These are phyloP conservation scores for Pholis gunnellus DNA, from an alignment of 2,113 vertebrate genomes.

Conservation along the genomic window DNA sequence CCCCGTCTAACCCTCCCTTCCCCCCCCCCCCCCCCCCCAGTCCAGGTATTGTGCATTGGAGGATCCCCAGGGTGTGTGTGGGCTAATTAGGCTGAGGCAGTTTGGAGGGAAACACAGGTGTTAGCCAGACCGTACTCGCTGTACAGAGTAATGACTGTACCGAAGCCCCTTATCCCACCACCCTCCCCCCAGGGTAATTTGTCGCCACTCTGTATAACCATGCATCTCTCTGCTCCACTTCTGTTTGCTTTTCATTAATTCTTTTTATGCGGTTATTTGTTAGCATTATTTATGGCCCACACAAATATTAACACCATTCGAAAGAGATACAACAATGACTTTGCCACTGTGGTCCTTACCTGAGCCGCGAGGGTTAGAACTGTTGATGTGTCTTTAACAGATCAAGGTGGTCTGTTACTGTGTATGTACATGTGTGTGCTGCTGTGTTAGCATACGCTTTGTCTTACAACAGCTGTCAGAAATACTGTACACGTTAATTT, in stretches of 20 bases:
- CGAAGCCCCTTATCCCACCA: constrained; percentile 67
- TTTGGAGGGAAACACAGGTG: constrained; percentile 83
- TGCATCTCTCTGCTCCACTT: constrained; percentile 93
- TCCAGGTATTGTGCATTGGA: constrained; percentile 79
- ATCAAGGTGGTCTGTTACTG: constrained; percentile 81
- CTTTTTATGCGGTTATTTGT: constrained; percentile 88
- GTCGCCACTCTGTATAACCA: constrained; percentile 92
- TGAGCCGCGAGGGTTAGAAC: constrained; percentile 67
- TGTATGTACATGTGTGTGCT: constrained; percentile 33
- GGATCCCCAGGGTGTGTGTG: constrained; percentile 90
- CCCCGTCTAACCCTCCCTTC: constrained; percentile 40
- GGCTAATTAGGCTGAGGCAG: constrained; percentile 99
- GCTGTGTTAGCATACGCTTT: constrained; percentile 42
- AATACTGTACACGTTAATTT: background rate
- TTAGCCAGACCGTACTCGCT: constrained; percentile 78
- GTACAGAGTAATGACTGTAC: constrained; percentile 82
- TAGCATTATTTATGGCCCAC: constrained; percentile 93
- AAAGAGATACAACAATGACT: constrained; percentile 80
- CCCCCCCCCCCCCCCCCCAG: constrained; percentile 35
- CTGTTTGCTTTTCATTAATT: constrained; percentile 86
- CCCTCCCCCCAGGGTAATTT: constrained; percentile 88
- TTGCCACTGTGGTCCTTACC: constrained; percentile 79
- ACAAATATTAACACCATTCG: constrained; percentile 96
- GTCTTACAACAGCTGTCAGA: constrained; percentile 33
- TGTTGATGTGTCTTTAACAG: constrained; percentile 80